A percentile compares a stretch with the other conserved stretches of the same genome.
Evolutionary conservation across 2,888 invertebrate genomes (phyloP).

Genomic region (Troides aeacus): DNA sequence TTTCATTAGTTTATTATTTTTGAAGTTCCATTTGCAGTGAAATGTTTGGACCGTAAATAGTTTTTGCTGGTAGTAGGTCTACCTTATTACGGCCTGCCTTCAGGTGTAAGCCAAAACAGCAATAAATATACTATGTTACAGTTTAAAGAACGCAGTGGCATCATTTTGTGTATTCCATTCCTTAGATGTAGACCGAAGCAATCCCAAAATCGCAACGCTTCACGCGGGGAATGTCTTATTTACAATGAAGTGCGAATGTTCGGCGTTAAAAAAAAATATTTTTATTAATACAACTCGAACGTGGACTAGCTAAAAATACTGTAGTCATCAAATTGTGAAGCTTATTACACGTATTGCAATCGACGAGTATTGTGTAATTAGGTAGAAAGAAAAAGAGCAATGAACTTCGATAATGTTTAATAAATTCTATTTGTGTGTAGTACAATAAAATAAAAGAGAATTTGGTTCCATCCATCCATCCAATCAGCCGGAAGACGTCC

Average conservation of each 20-base stretch:
- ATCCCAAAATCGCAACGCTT: neutral
- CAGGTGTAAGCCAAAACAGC: no score
- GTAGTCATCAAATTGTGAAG: conserved; percentile 18
- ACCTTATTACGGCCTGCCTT: no score
- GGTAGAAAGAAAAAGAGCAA: conserved; percentile 22
- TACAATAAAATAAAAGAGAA: neutral
- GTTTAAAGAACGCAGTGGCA: neutral
- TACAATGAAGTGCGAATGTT: neutral
- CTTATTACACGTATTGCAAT: conserved; percentile 11
- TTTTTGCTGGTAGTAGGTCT: no score
- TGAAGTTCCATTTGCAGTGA: no score
- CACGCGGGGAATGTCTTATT: neutral
- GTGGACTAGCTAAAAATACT: neutral
- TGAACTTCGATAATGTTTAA: conserved; percentile 23
- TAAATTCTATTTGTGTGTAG: conserved; percentile 10
- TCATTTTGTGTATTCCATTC: neutral
- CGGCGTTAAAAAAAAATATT: neutral
- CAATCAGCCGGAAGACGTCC: no score
- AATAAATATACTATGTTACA: no score
- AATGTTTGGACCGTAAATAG: no score
- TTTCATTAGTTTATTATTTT: no score
- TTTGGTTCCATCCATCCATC: no score
- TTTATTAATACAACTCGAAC: neutral
- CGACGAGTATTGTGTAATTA: conserved; percentile 21
- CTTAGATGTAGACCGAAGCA: no score